phyloP scores from a whole-genome alignment of 2,113 vertebrate species.

The Dipodomys stephensi region DNA sequence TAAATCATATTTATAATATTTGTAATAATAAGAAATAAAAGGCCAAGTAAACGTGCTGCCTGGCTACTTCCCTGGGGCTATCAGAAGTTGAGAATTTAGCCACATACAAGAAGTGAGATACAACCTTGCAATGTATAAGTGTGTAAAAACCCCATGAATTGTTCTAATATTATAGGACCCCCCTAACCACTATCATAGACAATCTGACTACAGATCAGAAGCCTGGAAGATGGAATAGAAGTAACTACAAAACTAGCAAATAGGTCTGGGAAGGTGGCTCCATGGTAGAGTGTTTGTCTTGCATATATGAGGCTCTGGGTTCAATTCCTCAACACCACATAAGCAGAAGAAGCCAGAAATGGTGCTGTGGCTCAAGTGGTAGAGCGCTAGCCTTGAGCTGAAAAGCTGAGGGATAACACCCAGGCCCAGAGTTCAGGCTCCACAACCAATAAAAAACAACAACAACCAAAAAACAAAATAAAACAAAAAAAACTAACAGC shows the following conservation, averaged over 20 bases:
- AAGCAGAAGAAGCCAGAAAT: too few species aligned
- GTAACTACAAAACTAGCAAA: background rate
- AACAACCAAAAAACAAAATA: too few species aligned
- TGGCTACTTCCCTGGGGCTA: background rate
- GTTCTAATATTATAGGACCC: background rate
- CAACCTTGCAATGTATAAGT: background rate
- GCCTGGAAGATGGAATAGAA: background rate
- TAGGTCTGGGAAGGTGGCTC: background rate
- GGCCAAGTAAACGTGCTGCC: background rate
- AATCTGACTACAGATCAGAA: background rate
- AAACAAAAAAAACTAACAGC: too few species aligned
- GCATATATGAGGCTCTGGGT: too few species aligned
- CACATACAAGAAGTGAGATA: background rate
- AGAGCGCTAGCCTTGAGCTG: too few species aligned
- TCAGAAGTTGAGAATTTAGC: background rate
- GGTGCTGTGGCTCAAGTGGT: too few species aligned
- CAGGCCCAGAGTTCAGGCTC: too few species aligned
- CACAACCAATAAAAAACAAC: too few species aligned
- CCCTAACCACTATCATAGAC: background rate
- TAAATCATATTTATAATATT: too few species aligned
- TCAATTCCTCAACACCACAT: too few species aligned
- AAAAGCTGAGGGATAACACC: too few species aligned
- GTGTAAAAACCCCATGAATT: background rate
- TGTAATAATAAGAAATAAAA: background rate
- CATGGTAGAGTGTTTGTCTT: too few species aligned